Conservation (phyloP, 2,113 vertebrate species). For the Cariama cristata region DNA sequence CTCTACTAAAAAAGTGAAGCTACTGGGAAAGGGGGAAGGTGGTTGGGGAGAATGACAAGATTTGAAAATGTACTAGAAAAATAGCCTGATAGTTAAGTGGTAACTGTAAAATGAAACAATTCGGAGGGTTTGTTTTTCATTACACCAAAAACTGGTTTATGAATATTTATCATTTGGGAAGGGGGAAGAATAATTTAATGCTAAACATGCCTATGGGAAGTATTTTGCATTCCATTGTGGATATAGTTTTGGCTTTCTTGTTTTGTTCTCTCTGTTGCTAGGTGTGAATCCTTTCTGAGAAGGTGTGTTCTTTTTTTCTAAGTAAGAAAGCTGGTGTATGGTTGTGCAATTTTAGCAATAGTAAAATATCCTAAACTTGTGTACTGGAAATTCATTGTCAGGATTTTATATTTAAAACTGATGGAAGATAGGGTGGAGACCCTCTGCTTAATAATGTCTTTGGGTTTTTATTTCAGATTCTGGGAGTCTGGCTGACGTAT, state of each 20-base stretch:
- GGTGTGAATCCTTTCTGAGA: neutral
- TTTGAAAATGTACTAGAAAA: neutral
- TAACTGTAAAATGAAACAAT: neutral
- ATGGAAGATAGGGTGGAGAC: neutral
- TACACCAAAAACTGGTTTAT: neutral
- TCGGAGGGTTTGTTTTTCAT: neutral
- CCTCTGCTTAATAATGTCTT: neutral
- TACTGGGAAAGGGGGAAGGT: neutral
- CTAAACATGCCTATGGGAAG: neutral
- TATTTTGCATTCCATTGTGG: neutral
- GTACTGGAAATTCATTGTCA: neutral
- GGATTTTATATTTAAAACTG: neutral
- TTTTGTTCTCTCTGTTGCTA: neutral
- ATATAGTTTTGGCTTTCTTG: neutral
- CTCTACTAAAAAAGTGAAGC: neutral
- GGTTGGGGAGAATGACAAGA: accelerated
- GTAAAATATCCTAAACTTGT: neutral
- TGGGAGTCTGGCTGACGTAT: constrained; percentile 94
- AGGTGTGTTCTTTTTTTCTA: neutral
- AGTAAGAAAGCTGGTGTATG: neutral
- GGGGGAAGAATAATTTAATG: neutral
- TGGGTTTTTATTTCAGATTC: constrained; percentile 81
- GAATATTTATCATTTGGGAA: neutral
- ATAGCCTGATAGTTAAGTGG: neutral
- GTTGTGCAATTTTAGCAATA: neutral